Evolutionary conservation across 1,140 invertebrate species (phyloP), one percentile per base, ranked within the genome.

Genomic region (Drosophila kanapiae): DNA sequence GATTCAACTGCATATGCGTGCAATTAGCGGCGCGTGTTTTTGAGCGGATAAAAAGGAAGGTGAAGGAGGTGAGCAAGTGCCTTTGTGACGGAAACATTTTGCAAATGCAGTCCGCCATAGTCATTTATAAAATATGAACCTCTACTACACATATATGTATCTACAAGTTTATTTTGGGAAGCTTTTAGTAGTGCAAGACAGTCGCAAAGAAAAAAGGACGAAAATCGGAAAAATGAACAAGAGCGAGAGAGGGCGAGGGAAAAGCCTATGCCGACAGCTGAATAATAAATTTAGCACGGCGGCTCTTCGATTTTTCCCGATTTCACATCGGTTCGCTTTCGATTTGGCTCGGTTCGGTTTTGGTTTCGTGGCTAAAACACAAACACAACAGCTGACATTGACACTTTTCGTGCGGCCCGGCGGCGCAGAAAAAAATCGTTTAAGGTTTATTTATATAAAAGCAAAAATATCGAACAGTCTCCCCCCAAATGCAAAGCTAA

Each of bases 381-480:
- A 40, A 40, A 51, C 2, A 64, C 45, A 82, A 62, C 80, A 79
- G 85, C 86, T 90, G 86, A 90, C 85, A 90, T 90, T 90, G 85
- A 90, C 85, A 90, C 85, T 88, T 88, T 88, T 88, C 54, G 77
- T 80, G 74, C 54, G 63, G 78, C 75, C 78, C 70, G 63, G 60
- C 60, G 74, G 82, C 69, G 65, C 68, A 78, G 48, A n/a, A 56
- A 86, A 43, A 84, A 86, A 77, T 80, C 80, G 65, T 90, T 88
- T 75, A 80, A 90, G 84, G 65, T 84, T 54, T 87, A 87, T 87
- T 87, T 87, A 88, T 87, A 87, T 87, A 84, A 83, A 83, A 71
- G 49, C 53, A 56, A 62, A 75, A 72, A 62, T 58, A 64, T 68
- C 59, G 70, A 75, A 74, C 40, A 68, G 40, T 48, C 62, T 1